phyloP scores from a whole-genome alignment of 2,888 invertebrate species.

The Elysia crispata region DNA sequence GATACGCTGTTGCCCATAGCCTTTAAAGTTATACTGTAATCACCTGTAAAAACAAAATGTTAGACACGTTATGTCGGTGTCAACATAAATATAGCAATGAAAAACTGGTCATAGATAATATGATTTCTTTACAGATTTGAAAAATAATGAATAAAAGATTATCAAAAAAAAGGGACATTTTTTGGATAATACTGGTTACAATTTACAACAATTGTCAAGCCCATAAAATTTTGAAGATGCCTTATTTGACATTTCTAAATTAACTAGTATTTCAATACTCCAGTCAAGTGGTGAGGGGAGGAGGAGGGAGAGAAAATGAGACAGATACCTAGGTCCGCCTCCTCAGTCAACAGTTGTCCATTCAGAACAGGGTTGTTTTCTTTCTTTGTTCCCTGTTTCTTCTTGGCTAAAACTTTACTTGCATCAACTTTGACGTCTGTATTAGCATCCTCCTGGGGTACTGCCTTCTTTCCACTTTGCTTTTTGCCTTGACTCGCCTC shows the following conservation, averaged over 20 bases:
- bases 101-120: too few relatives aligned
- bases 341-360: conserved; percentile 17
- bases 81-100: too few relatives aligned
- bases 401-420: conserved; percentile 14
- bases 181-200: too few relatives aligned
- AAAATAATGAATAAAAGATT: too few relatives aligned
- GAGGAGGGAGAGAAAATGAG: too few relatives aligned
- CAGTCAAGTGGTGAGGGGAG: too few relatives aligned
- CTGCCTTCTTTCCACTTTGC: background rate
- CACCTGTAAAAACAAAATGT: conserved; percentile 2
- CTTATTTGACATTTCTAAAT: too few relatives aligned
- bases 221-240: background rate
- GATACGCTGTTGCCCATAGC: conserved; percentile 41
- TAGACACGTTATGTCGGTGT: background rate
- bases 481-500: background rate
- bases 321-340: conserved; percentile 25
- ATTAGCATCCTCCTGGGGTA: background rate
- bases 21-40: background rate
- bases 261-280: too few relatives aligned
- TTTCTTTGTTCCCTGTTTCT: conserved; percentile 25
- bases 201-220: too few relatives aligned
- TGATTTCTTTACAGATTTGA: too few relatives aligned
- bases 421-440: background rate
- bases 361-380: conserved; percentile 16
- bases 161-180: too few relatives aligned